Base-by-base conservation (phyloP, 2,888 invertebrate species). In the Ichneumoninae sp. region DNA sequence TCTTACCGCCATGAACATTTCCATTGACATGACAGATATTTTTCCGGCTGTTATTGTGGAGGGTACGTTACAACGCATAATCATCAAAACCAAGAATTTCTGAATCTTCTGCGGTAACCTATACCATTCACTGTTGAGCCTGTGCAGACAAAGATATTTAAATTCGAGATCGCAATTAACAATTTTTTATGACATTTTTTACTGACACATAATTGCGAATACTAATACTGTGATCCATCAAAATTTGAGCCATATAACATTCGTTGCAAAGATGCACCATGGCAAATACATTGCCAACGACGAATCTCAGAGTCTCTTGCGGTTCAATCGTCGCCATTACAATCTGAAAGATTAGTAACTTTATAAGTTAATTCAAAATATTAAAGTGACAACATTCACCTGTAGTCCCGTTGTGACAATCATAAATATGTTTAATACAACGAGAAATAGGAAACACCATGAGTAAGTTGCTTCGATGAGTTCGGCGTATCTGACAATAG, bases 161-260 rank as follows among this genome's bases (percentile, higher is more conserved):
- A 6, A n/a, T 54, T n/a, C 54, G 19, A 6, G 19, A 8, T 6
- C 7, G 19, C 22, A 54, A 26, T 5, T 4, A 2, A 0, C 2
- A 4, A 19, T 54, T 19, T 54, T 2, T 54, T 7, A 8, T 19
- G 54, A 54, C 7, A 19, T 54, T n/a, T n/a, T 52, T 54, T 2
- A 54, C 54, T 54, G 0, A 54, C 54, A 54, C 8, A 54, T 54
- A 19, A 22, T 8, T 19, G 54, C 54, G 54, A 22, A 54, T 54
- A 54, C 54, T 54, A 7, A 19, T 54, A 54, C 54, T 22, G 54
- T 54, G 54, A 7, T 54, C 54, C n/a, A 54, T 54, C 19, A 54
- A n/a, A 54, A 8, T 19, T 19, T 54, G 19, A 5, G 54, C 54
- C 54, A 54, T 22, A 1, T 54, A 22, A 1, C 19, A 19, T 54